phyloP scores from a whole-genome alignment of 2,888 invertebrate species.

The Taenaris catops region DNA sequence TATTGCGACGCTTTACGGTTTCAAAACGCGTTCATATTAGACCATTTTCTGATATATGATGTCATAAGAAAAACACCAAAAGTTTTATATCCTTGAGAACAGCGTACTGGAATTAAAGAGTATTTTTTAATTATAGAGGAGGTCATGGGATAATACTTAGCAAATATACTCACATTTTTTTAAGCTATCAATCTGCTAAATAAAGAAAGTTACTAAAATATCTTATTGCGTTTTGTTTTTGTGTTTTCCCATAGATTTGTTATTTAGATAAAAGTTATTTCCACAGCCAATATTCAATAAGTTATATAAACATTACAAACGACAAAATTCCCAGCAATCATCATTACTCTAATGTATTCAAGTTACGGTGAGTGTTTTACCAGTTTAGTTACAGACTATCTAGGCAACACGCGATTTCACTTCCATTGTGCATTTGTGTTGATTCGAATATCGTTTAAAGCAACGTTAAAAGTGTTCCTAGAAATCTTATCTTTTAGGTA shows the following conservation, averaged over 20 bases:
- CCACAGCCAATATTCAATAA: constrained; percentile 18
- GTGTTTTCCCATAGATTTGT: constrained; percentile 6
- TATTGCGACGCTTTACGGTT: too few relatives aligned
- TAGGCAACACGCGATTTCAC: constrained; percentile 51
- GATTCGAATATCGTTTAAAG: constrained; percentile 14
- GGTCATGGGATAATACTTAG: too few relatives aligned
- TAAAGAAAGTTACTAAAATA: too few relatives aligned
- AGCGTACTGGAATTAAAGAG: too few relatives aligned
- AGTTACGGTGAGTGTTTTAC: constrained; percentile 68
- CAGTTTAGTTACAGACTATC: constrained; percentile 61
- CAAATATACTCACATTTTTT: too few relatives aligned
- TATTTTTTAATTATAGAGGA: too few relatives aligned
- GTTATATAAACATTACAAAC: constrained; percentile 40
- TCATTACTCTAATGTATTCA: constrained; percentile 65
- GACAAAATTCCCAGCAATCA: constrained; percentile 66
- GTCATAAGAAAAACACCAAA: too few relatives aligned
- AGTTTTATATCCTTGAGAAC: too few relatives aligned
- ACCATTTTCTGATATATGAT: too few relatives aligned
- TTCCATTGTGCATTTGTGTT: constrained; percentile 28
- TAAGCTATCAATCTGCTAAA: too few relatives aligned
- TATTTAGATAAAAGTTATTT: constrained; percentile 7
- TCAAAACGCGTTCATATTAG: too few relatives aligned
- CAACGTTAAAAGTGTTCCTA: constrained; percentile 15
- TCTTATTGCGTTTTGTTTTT: constrained; percentile 3
- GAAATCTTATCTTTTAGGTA: constrained; percentile 6